Conservation (phyloP, 2,888 invertebrate species). For the Drosophila multiciliata region DNA sequence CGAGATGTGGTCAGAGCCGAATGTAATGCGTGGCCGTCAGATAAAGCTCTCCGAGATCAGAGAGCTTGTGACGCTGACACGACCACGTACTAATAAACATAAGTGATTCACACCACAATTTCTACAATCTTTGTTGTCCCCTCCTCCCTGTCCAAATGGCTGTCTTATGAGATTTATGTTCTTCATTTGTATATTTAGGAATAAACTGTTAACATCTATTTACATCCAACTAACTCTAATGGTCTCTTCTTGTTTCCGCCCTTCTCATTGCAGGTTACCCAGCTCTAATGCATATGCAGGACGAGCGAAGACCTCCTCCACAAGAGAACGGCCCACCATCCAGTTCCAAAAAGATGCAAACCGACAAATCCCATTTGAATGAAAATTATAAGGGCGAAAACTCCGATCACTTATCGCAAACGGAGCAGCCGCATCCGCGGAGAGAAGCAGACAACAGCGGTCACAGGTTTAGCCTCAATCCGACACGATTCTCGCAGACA, state of each 20-base stretch:
- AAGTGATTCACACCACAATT: not conserved
- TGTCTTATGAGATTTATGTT: conserved; percentile 8
- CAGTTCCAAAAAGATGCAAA: conserved; percentile 43
- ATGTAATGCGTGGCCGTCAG: conserved; percentile 50
- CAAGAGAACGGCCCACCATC: conserved; percentile 3
- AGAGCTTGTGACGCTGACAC: conserved; percentile 43
- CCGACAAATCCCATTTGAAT: conserved; percentile 52
- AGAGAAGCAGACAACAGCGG: not conserved
- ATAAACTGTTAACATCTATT: conserved; percentile 18
- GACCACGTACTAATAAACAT: not conserved
- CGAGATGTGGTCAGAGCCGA: conserved; percentile 73
- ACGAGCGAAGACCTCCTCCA: conserved; percentile 51
- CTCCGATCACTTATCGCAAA: conserved; percentile 31
- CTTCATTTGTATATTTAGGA: conserved; percentile 2
- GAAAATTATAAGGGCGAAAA: conserved; percentile 31
- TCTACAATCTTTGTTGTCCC: not conserved
- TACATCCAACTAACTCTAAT: conserved; percentile 31
- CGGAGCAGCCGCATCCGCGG: conserved; percentile 5
- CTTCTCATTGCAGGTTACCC: conserved; percentile 53
- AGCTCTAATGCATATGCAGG: conserved; percentile 65
- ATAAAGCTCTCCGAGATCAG: conserved; percentile 64
- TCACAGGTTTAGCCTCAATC: no score
- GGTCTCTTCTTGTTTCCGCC: conserved; percentile 33
- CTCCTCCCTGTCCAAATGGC: conserved; percentile 31
- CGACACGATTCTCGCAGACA: conserved; percentile 37